These are phyloP conservation scores for Parnassius orleans DNA, from an alignment of 2,888 invertebrate species.

Conservation along the genomic window DNA sequence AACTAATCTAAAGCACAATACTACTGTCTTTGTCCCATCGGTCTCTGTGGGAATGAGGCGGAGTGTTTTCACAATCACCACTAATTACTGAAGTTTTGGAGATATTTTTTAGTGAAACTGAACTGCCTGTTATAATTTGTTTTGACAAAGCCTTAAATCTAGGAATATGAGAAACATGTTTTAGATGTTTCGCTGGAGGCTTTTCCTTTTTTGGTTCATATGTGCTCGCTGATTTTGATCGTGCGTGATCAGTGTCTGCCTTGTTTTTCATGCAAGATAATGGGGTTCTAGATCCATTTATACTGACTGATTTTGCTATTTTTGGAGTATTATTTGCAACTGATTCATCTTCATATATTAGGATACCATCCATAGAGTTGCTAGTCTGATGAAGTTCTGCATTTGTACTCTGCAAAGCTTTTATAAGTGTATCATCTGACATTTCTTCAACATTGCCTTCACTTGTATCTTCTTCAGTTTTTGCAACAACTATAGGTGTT, in stretches of 20 bases:
- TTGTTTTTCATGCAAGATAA: constrained; percentile 77
- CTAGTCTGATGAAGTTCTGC: constrained; percentile 43
- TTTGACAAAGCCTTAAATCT: constrained; percentile 62
- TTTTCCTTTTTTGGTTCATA: constrained; percentile 54
- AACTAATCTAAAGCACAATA: constrained; percentile 59
- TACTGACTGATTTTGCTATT: constrained; percentile 57
- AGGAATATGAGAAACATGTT: constrained; percentile 68
- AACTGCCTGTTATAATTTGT: constrained; percentile 50
- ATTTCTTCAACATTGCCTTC: constrained; percentile 69
- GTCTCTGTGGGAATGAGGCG: constrained; percentile 72
- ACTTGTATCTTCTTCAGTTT: constrained; percentile 42
- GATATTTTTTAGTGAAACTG: constrained; percentile 61
- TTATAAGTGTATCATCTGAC: constrained; percentile 71
- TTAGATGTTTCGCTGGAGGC: constrained; percentile 40
- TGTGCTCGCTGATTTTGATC: constrained; percentile 71
- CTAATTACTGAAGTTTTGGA: constrained; percentile 52
- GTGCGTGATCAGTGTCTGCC: constrained; percentile 54
- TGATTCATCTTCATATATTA: constrained; percentile 82
- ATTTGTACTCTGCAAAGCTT: constrained; percentile 66
- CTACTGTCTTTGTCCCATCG: constrained; percentile 75
- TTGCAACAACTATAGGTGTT: constrained; percentile 70
- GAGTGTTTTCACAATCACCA: constrained; percentile 75
- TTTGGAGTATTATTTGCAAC: constrained; percentile 55
- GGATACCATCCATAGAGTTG: constrained; percentile 59
- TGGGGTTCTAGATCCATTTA: constrained; percentile 67